Evolutionary conservation across 23 tunicate genomes (phyloP).

Genomic region (Phallusia fumigata): DNA sequence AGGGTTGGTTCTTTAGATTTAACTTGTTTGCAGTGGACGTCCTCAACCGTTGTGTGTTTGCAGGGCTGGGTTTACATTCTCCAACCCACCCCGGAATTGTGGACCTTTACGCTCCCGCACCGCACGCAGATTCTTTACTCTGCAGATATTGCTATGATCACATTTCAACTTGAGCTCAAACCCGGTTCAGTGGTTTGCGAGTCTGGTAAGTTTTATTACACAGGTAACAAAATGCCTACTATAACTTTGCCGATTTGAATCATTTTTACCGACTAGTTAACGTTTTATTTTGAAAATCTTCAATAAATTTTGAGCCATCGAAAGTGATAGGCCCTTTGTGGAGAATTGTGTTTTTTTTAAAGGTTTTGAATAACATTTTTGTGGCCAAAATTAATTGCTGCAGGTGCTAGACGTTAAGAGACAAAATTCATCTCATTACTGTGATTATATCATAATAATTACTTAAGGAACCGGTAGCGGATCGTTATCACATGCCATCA

Average conservation of each 20-base stretch:
- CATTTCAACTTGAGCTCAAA: constrained; percentile 67
- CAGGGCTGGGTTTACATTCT: constrained; percentile 95
- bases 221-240: too few species aligned
- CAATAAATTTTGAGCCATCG: too few species aligned
- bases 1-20: constrained; percentile 32
- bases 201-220: constrained; percentile 51
- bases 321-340: neutral
- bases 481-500: constrained; percentile 92
- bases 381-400: too few species aligned
- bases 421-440: too few species aligned
- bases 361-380: too few species aligned
- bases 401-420: too few species aligned
- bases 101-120: constrained; percentile 90
- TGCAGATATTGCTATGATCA: constrained; percentile 82
- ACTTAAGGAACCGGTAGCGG: constrained; percentile 92
- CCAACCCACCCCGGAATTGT: constrained; percentile 95
- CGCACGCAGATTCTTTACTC: constrained; percentile 95
- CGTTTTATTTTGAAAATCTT: too few species aligned
- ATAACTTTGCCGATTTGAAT: too few species aligned
- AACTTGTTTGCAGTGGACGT: neutral
- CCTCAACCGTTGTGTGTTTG: neutral
- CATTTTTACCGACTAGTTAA: too few species aligned
- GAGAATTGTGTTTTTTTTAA: too few species aligned
- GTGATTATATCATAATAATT: too few species aligned
- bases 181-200: constrained; percentile 97